phyloP scores from a whole-genome alignment of 2,113 vertebrate genomes.

The Theristicus caerulescens region DNA sequence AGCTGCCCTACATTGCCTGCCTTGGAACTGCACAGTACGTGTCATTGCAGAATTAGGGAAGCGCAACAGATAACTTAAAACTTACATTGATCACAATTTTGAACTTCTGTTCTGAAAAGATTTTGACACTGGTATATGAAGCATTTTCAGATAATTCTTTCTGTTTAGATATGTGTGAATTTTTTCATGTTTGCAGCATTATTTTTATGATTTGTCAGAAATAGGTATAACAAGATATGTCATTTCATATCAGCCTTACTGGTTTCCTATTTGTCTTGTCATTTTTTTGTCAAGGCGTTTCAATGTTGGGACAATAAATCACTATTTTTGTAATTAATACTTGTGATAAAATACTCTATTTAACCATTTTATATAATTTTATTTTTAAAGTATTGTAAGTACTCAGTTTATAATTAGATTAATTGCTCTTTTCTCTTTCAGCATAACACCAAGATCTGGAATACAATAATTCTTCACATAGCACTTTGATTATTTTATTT shows the following conservation, averaged over 20 bases:
- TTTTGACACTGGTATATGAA: neutral
- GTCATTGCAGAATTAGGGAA: neutral
- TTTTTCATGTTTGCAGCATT: neutral
- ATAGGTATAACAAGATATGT: neutral
- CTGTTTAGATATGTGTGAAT: neutral
- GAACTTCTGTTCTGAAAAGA: neutral
- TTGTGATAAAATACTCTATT: neutral
- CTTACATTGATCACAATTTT: neutral
- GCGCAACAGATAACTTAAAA: neutral
- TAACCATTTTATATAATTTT: neutral
- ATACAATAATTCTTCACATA: neutral
- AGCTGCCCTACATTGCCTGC: neutral
- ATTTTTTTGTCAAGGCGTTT: neutral
- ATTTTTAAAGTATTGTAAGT: neutral
- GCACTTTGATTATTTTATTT: neutral
- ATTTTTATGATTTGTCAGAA: neutral
- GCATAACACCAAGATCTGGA: neutral
- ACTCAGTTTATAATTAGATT: neutral
- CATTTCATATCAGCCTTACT: neutral
- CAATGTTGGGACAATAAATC: neutral
- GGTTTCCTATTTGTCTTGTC: neutral
- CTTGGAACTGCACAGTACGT: accelerated
- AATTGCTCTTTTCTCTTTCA: neutral
- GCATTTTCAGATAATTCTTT: neutral
- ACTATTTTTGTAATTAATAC: neutral